Percentiles rank a stretch among this genome's conserved stretches.
Conservation (phyloP, 2,113 vertebrate genomes). For the Chlorocebus sabaeus region DNA sequence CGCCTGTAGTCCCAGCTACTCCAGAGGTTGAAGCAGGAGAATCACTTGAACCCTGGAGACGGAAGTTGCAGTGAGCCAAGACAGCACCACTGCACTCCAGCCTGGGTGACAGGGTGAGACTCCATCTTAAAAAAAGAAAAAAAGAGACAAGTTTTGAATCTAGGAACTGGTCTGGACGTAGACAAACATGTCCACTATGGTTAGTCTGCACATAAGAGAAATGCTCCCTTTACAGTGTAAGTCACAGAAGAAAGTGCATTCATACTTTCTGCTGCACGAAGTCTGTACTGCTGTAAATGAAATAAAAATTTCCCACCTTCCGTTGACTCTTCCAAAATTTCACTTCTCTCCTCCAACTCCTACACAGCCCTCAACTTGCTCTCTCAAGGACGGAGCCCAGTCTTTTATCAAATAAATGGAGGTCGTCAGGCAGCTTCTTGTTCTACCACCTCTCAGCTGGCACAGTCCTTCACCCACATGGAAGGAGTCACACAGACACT, state of each 20-base stretch:
- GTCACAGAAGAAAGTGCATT: background rate
- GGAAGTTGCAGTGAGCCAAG: too few relatives aligned
- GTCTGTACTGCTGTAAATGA: background rate
- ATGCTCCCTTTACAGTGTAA: background rate
- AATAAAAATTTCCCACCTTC: background rate
- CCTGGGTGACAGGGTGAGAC: too few relatives aligned
- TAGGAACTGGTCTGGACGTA: background rate
- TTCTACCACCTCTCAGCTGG: accelerated
- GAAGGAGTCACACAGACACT: background rate
- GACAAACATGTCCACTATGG: background rate
- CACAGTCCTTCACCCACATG: background rate
- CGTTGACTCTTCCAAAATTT: background rate
- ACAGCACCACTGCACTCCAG: too few relatives aligned
- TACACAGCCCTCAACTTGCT: background rate
- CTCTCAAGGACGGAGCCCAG: background rate
- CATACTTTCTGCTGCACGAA: background rate
- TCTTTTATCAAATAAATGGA: background rate
- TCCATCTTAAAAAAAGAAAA: background rate
- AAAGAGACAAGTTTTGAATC: background rate
- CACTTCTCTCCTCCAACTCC: background rate
- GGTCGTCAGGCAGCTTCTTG: background rate
- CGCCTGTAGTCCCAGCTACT: too few relatives aligned
- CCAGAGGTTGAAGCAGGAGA: too few relatives aligned
- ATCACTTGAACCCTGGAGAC: too few relatives aligned
- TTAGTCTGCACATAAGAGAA: background rate